These are phyloP conservation scores for Trichechus manatus DNA, from an alignment of 2,113 vertebrate species.

Conservation along the genomic window DNA sequence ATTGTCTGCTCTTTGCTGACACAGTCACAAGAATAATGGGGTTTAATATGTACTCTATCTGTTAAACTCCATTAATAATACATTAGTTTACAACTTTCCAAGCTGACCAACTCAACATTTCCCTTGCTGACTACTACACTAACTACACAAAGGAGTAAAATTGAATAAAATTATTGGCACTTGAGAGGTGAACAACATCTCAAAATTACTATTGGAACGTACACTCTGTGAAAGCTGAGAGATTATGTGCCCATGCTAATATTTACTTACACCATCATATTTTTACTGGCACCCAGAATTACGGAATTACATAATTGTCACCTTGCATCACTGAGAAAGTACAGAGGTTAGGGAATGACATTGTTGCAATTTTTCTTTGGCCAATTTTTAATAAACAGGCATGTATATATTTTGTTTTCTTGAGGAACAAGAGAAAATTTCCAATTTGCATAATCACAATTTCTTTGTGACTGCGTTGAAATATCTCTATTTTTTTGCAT, in stretches of 20 bases:
- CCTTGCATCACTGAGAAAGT: constrained; percentile 39
- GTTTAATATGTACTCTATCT: constrained; percentile 47
- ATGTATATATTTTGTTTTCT: constrained; percentile 58
- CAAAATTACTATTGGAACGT: neutral
- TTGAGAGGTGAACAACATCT: neutral
- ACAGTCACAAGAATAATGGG: neutral
- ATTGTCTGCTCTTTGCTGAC: constrained; percentile 66
- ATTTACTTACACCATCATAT: neutral
- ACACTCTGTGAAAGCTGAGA: neutral
- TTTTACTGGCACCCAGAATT: neutral
- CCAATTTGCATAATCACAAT: constrained; percentile 70
- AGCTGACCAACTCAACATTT: constrained; percentile 37
- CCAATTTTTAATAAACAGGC: constrained; percentile 49
- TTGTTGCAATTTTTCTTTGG: neutral
- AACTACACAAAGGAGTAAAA: constrained; percentile 36
- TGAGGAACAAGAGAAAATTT: constrained; percentile 38
- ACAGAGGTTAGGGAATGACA: neutral
- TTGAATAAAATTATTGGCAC: neutral
- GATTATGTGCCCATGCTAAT: neutral
- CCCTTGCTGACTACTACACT: neutral
- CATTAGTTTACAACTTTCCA: constrained; percentile 37
- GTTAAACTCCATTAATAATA: constrained; percentile 16
- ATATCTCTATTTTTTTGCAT: neutral
- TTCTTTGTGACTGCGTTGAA: constrained; percentile 9
- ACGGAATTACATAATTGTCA: neutral